Base-by-base conservation (phyloP, 2,797 vertebrate genomes). In the Chiroxiphia lanceolata region DNA sequence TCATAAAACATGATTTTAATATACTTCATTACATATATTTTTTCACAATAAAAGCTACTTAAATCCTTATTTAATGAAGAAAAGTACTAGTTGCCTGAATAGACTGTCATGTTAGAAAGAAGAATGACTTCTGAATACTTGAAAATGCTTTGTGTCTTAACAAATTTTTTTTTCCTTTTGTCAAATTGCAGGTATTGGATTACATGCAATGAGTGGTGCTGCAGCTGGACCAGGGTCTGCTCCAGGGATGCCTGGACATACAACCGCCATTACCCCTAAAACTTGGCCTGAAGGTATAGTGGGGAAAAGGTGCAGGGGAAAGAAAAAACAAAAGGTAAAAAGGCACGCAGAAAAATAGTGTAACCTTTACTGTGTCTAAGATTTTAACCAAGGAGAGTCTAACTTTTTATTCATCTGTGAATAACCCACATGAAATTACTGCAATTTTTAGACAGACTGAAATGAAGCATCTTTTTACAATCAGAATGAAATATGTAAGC, bases 211-310 rank as follows among this genome's bases (percentile, higher is more conserved):
- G 96, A 97, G 97, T 72, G 98, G 97, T 40, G 92, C 98, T 88
- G 97, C 98, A 83, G 44, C 98, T 84, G 98, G 98, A 54, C 96
- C 98, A 61, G 98, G 98, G 36, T 96, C 98, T 77, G 97, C 98
- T 90, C 96, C 98, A 3, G 97, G 97, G 90, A 98, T 98, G 94
- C 98, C 98, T 93, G 98, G 98, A 80, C 98, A 97, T 93, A 95
- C 89, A 90, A 95, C 98, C 93, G 97, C 97, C 65, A 93, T 98
- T 92, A 98, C 98, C 71, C 97, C 98, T 82, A 99, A 99, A 96
- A 97, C 98, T 7, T 99, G 98, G 98, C 70, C 98, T 88, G 98
- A 99, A 84, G 98, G 98, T 99, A 95, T 87, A 91, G 36, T 50
- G 34, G 11, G 36, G 10, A 56, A 84, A 54, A 78, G 5, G 53